Evolutionary conservation across 1,140 invertebrate species (phyloP), one percentile per base, ranked within the genome.

Genomic region (Maconellicoccus hirsutus): DNA sequence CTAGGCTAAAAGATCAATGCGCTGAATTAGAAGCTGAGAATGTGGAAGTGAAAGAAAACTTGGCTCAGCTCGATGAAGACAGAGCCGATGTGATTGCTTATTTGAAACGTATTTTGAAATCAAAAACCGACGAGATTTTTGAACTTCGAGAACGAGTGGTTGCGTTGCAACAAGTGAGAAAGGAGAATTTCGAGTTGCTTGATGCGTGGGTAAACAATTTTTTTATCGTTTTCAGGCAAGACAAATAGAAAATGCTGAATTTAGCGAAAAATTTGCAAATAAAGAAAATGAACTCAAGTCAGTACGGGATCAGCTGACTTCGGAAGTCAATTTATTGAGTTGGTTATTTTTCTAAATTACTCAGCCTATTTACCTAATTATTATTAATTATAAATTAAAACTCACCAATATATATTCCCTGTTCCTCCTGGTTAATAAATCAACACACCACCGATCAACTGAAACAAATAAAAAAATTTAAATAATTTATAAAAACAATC

Each of bases 221-320:
- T 10, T 25, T 61, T 73, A 23, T 77, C n/a, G n/a, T n/a, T n/a
- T 75, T 27, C 72, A 78, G 77, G 71, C 76, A 6, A 72, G 80
- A 74, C 81, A 83, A 73, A 76, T 85, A 16, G 86, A 88, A 71
- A 84, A 83, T 74, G 84, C 80, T 26, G 75, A 79, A 66, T 84
- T 82, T 27, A 79, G 84, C 73, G 79, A 82, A 59, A 82, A 84
- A 74, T 81, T 87, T 19, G 77, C 77, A n/a, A 81, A 85, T 61
- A 78, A 88, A 75, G 83, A 87, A 76, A 77, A 81, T 21, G 86
- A 94, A 75, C 93, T 88, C 75, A 88, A 86, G 72, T 84, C 86
- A 21, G 92, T 92, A 86, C 89, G 92, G 74, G 91, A 90, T 75
- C 88, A 89, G 76, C 80, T 94, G 1, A 89, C 86, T 12, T 89